phyloP scores from a whole-genome alignment of 35 echinoderm and acorn worm species.

The Anneissia japonica region DNA sequence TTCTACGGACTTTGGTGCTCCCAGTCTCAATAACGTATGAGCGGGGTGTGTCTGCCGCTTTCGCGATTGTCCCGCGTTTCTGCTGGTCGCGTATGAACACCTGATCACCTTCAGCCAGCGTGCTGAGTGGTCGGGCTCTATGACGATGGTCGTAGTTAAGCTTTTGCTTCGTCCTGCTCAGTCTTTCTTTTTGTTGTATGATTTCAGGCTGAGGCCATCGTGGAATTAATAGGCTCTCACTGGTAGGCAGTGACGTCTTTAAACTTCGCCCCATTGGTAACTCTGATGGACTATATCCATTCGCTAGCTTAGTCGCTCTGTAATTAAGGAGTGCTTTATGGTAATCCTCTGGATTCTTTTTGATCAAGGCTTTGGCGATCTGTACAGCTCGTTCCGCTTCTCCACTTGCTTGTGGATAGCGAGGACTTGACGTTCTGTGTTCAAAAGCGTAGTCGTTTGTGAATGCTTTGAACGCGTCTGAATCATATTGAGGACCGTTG shows the following conservation, averaged over 20 bases:
- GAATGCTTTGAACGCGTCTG: conserved; percentile 3
- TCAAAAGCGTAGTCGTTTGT: neutral
- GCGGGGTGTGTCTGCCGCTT: too few species aligned
- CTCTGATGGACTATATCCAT: neutral
- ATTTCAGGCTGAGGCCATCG: too few species aligned
- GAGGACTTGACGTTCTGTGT: conserved; percentile 1
- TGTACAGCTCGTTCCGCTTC: conserved; percentile 8
- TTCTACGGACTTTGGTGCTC: too few species aligned
- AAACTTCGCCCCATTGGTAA: neutral
- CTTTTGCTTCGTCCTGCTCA: too few species aligned
- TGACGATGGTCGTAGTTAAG: too few species aligned
- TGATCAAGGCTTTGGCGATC: neutral
- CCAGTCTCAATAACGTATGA: too few species aligned
- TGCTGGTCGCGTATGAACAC: too few species aligned
- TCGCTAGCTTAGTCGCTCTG: neutral
- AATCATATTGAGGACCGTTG: conserved; percentile 26
- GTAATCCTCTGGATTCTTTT: conserved; percentile 4
- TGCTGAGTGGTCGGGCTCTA: too few species aligned
- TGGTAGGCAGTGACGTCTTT: neutral
- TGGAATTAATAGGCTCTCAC: neutral
- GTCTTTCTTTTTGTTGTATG: too few species aligned
- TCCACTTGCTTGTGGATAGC: conserved; percentile 16
- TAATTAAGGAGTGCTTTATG: conserved; percentile 1
- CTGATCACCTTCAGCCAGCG: too few species aligned
- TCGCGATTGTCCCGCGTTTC: too few species aligned